Percentiles rank a stretch among this genome's conserved stretches.
These are phyloP conservation scores for Pedetes capensis DNA, from an alignment of 2,113 vertebrate genomes.

Conservation along the genomic window DNA sequence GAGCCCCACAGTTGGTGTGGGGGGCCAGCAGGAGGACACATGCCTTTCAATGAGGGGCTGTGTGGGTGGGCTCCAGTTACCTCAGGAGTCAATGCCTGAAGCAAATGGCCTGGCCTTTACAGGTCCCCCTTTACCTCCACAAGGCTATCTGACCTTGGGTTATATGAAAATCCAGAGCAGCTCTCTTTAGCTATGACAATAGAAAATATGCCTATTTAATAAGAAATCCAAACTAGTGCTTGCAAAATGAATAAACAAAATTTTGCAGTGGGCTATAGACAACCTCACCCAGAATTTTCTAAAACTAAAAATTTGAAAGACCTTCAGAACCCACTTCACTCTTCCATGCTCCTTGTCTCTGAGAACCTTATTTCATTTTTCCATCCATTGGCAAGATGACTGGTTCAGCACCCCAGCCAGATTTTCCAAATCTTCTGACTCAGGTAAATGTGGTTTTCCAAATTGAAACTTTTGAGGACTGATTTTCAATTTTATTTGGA, in stretches of 20 bases:
- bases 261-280: neutral
- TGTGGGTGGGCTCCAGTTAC: neutral
- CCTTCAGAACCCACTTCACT: neutral
- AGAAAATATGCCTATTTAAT: neutral
- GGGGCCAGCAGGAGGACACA: fast-evolving
- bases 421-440: neutral
- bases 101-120: neutral
- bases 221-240: neutral
- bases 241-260: neutral
- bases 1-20: neutral
- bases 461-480: neutral
- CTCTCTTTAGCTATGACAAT: neutral
- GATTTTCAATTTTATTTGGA: neutral
- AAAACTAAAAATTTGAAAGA: constrained; percentile 7
- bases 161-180: neutral
- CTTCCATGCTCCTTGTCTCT: neutral
- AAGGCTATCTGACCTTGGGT: neutral
- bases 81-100: neutral
- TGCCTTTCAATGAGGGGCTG: neutral
- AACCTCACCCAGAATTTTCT: neutral
- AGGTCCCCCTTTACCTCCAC: neutral
- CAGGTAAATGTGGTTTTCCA: neutral
- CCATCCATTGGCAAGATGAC: neutral
- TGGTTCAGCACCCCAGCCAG: neutral
- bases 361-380: neutral